These are phyloP conservation scores for Dinomys branickii DNA, from an alignment of 2,113 vertebrate genomes.

Conservation along the genomic window DNA sequence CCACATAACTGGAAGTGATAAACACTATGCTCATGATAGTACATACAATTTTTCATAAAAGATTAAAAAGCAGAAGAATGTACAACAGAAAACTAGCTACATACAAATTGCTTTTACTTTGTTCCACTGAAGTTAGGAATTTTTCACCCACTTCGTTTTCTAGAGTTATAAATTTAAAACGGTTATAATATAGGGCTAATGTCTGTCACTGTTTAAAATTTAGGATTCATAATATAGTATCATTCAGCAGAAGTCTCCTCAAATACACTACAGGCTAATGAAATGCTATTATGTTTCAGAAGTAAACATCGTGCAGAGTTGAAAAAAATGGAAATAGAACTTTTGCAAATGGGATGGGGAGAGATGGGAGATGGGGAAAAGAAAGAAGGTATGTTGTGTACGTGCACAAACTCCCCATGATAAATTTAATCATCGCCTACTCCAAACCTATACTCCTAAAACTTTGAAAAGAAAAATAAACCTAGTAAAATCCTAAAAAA, in stretches of 20 bases:
- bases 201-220: constrained; percentile 18
- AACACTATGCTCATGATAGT: not conserved
- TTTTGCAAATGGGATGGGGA: not conserved
- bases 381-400: not conserved
- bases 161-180: not conserved
- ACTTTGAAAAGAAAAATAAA: not conserved
- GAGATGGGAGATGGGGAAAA: not conserved
- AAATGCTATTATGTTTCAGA: not conserved
- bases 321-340: not conserved
- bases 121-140: not conserved
- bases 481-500: not conserved
- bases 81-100: constrained; percentile 8
- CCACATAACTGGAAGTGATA: not conserved
- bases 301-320: not conserved
- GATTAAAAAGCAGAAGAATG: not conserved
- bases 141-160: not conserved
- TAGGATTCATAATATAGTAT: not conserved
- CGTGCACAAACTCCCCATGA: not conserved
- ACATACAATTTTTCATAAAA: not conserved
- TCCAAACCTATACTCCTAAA: not conserved
- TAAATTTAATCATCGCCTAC: not conserved
- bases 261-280: not conserved
- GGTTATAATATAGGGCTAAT: not conserved
- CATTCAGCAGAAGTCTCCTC: not conserved
- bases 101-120: not conserved